Evolutionary conservation across 2,113 vertebrate genomes (phyloP).

Genomic region (Syngnathus floridae): DNA sequence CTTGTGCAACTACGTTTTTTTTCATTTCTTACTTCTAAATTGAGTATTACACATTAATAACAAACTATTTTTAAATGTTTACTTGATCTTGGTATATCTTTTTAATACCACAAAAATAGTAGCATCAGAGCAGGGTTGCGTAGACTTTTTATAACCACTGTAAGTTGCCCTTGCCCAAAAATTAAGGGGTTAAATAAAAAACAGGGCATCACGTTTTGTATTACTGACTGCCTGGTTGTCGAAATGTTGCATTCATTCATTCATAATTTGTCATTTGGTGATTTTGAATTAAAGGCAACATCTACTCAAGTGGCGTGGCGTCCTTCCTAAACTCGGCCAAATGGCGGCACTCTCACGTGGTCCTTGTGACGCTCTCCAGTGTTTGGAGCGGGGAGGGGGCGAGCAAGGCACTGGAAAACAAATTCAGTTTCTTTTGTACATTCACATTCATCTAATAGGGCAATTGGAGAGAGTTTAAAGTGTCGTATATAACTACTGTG

Average conservation of each 20-base stretch:
- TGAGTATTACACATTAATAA: too few species aligned
- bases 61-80: too few species aligned
- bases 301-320: not conserved
- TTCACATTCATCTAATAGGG: slow-evolving; percentile 67
- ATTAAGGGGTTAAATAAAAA: not conserved
- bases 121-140: not conserved
- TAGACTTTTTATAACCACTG: not conserved
- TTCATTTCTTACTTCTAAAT: too few species aligned
- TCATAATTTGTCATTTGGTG: not conserved
- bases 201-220: not conserved
- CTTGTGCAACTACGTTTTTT: too few species aligned
- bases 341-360: not conserved
- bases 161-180: not conserved
- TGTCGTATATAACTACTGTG: slow-evolving; percentile 62
- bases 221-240: not conserved
- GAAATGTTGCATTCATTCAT: not conserved
- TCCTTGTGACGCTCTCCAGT: slow-evolving; percentile 4
- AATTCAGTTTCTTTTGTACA: slow-evolving; percentile 62
- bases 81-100: too few species aligned
- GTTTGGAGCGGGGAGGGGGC: slow-evolving; percentile 25
- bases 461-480: slow-evolving; percentile 53
- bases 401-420: slow-evolving; percentile 59
- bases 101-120: too few species aligned
- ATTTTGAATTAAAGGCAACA: not conserved
- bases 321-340: not conserved